Evolutionary conservation across 2,888 invertebrate genomes (phyloP).

Genomic region (Tanytarsus gracilentus): DNA sequence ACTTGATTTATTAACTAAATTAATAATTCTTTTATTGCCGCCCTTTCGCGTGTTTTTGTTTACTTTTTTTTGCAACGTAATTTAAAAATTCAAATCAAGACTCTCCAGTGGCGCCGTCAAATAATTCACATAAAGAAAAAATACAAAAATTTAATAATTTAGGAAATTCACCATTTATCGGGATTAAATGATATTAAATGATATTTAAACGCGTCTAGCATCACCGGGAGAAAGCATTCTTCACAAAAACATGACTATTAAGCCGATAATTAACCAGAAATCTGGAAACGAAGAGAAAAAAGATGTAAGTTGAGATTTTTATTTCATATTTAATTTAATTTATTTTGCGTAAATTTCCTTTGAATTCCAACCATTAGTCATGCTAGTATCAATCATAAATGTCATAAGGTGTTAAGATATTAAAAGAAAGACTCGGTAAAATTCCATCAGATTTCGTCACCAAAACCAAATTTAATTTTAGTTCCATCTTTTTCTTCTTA

Average conservation of each 20-base stretch:
- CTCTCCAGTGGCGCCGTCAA: too few species aligned
- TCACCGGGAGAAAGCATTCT: background rate
- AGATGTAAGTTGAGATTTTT: constrained; percentile 1
- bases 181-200: too few species aligned
- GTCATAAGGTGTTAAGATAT: background rate
- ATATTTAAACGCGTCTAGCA: too few species aligned
- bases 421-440: background rate
- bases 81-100: too few species aligned
- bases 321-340: background rate
- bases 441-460: constrained; percentile 23
- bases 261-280: constrained; percentile 38
- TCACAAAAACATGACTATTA: constrained; percentile 38
- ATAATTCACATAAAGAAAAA: too few species aligned
- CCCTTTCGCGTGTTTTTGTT: too few species aligned
- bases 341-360: background rate
- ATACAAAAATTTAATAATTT: too few species aligned
- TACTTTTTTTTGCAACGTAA: too few species aligned
- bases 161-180: too few species aligned
- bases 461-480: constrained; percentile 7
- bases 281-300: constrained; percentile 33
- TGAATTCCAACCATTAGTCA: background rate
- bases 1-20: too few species aligned
- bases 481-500: constrained; percentile 27
- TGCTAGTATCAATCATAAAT: background rate
- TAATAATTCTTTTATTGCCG: too few species aligned